Evolutionary conservation across 2,888 invertebrate genomes (phyloP), one percentile per base, ranked within the genome.

Genomic region (Petrolisthes cinctipes): DNA sequence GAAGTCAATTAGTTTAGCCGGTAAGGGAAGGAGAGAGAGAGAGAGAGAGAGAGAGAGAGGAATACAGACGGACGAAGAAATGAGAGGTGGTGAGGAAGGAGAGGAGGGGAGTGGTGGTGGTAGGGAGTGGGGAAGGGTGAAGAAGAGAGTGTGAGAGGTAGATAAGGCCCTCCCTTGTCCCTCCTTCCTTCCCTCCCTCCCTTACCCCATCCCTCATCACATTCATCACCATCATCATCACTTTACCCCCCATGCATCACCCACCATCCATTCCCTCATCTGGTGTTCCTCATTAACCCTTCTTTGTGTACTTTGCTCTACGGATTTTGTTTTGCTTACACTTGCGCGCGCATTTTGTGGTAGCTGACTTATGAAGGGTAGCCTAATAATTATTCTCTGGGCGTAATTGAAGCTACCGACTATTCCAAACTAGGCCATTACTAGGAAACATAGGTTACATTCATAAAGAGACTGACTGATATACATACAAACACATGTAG

Each of bases 21-120:
- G 71, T 20, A 71, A 20, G 71, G 20, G 71, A 71, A 6, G 20
- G 71, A 71, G 71, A 71, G 71, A 71, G 71, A 71, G 71, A 71
- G 71, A 71, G n/a, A 11, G 71, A 71, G n/a, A n/a, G 20, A 71
- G 71, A n/a, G 71, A n/a, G 20, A 20, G 20, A n/a, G 71, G n/a
- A n/a, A 71, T n/a, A 71, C 9, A 37, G 37, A 37, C 37, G 37
- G 37, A 37, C 37, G 37, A 37, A 37, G 37, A 37, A 37, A 37
- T 37, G 61, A 61, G 61, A 11, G 61, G 17, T 9, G 61, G 61
- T 11, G 61, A 17, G 61, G 17, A 61, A 61, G 61, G 17, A 61
- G 61, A 1, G 11, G 17, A 61, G 61, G 61, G 17, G 61, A 3
- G 61, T 61, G 61, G 61, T 9, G 17, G 61, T 61, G 61, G 61